phyloP scores from a whole-genome alignment of 1,140 invertebrate genomes.

The Tetranychus cinnabarinus region DNA sequence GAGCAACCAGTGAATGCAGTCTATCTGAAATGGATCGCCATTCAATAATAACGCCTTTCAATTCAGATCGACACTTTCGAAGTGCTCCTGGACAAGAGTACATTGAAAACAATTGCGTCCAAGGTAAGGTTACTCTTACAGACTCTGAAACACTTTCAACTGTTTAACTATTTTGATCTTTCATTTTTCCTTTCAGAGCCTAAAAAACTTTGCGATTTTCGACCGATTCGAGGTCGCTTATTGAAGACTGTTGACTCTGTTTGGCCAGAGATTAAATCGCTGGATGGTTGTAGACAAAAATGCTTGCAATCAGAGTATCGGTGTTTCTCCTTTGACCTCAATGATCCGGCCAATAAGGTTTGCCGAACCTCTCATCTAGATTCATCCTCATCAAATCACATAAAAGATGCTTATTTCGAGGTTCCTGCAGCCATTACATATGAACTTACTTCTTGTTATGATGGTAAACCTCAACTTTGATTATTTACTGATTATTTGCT shows the following conservation, averaged over 20 bases:
- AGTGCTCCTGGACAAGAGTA: not conserved
- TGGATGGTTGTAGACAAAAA: constrained; percentile 55
- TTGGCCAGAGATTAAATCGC: constrained; percentile 49
- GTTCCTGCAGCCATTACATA: constrained; percentile 59
- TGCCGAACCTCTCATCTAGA: constrained; percentile 75
- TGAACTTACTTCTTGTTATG: constrained; percentile 76
- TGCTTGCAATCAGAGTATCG: constrained; percentile 59
- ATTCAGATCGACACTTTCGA: not conserved
- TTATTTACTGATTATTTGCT: too few relatives aligned
- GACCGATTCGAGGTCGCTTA: constrained; percentile 58
- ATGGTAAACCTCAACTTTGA: constrained; percentile 20
- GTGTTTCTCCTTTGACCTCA: constrained; percentile 79
- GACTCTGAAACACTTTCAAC: too few relatives aligned
- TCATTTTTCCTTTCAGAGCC: constrained; percentile 11
- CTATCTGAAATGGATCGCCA: constrained; percentile 62
- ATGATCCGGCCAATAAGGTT: constrained; percentile 69
- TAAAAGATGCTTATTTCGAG: constrained; percentile 60
- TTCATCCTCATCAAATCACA: constrained; percentile 56
- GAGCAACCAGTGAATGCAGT: constrained; percentile 53
- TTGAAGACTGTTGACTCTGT: constrained; percentile 81
- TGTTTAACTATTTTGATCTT: not conserved
- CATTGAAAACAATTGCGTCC: not conserved
- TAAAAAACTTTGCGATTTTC: constrained; percentile 55
- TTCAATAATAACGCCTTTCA: constrained; percentile 17
- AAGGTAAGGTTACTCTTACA: not conserved